Base-by-base conservation (phyloP, 2,888 invertebrate species). In the Pseudococcus viburni region DNA sequence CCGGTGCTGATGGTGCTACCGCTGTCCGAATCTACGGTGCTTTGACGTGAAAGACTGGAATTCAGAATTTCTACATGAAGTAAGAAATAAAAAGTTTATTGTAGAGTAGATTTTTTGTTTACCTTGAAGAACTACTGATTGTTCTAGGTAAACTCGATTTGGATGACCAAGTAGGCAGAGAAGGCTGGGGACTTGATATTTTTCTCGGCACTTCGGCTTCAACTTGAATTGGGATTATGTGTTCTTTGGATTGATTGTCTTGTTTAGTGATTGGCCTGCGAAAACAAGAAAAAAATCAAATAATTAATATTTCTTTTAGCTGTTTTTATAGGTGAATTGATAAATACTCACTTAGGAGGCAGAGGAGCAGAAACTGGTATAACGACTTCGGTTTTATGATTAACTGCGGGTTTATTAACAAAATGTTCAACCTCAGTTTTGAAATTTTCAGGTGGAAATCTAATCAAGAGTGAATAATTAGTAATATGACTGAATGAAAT, bases 11-110 rank as follows among this genome's bases (percentile, higher is more conserved):
- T 90, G 89, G 90, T 89, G 90, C 93, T 93, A 90, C 94, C 94
- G 0, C 95, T 95, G 90, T 96, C 96, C 12, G 95, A 95, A 89
- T 95, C 95, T 89, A 93, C 93, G 0, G 95, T 95, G 12, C 95
- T 94, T 90, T 95, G 95, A 19, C 94, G 92, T 5, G 94, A 94
- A 42, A 92, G 93, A 91, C 90, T 91, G 86, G 42, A 88, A 86
- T 89, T 90, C 77, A 89, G 1, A 51, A 1, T 51, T 51, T 19
- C 0, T 7, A 19, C 3, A 7, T 19, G 7, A 59, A n/a, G n/a
- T 59, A 8, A n/a, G n/a, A 15, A 59, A 19, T n/a, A 2, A 0
- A 59, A 59, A 59, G 6, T 15, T 19, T 39, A 51, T 73, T 73
- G 73, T 3, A 42, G 15, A 42, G 26, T 33, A 3, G 26, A 33